phyloP scores from a whole-genome alignment of 2,113 vertebrate species.

The Enhydra lutris region DNA sequence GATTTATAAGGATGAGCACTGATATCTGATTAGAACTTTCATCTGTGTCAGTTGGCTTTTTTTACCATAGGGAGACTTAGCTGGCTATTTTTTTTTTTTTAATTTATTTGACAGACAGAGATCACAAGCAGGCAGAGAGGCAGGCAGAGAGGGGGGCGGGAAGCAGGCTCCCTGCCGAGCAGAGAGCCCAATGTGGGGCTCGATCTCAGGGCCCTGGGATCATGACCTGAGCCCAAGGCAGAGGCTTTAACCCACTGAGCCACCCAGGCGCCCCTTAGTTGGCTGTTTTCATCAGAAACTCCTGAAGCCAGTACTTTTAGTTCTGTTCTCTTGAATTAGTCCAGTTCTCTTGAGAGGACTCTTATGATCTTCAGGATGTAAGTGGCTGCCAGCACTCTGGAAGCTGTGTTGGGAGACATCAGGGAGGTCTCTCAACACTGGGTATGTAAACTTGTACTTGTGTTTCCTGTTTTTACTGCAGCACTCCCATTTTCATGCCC shows the following conservation, averaged over 20 bases:
- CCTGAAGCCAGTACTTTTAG: neutral
- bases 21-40: neutral
- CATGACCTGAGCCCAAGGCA: too few species aligned
- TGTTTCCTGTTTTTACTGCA: neutral
- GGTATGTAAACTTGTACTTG: neutral
- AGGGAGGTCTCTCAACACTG: neutral
- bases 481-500: rapidly evolving
- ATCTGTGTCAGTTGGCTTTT: neutral
- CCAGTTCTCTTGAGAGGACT: neutral
- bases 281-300: neutral
- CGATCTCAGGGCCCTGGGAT: too few species aligned
- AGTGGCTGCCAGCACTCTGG: neutral
- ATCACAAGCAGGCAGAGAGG: too few species aligned
- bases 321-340: neutral
- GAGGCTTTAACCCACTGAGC: too few species aligned
- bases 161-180: too few species aligned
- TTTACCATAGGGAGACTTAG: neutral
- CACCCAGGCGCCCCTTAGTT: neutral
- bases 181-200: too few species aligned
- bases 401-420: rapidly evolving
- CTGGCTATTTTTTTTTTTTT: too few species aligned
- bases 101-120: too few species aligned
- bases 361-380: neutral
- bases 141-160: rapidly evolving
- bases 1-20: neutral